Conservation (phyloP, 1,140 invertebrate species). For the Anoplolepis gracilipes region DNA sequence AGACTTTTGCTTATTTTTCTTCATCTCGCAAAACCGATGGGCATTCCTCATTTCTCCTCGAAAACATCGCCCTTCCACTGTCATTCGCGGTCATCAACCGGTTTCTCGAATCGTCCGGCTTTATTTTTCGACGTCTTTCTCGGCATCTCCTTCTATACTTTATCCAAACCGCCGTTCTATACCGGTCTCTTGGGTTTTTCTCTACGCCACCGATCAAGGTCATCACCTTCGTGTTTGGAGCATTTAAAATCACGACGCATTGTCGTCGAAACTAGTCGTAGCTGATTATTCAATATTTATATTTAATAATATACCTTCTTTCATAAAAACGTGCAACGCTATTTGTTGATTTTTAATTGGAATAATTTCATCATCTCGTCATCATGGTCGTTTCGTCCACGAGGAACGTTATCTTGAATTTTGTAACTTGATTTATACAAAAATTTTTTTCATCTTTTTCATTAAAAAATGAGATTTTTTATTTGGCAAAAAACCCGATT, state of each 20-base stretch:
- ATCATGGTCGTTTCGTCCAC: neutral
- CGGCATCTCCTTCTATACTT: neutral
- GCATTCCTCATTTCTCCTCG: constrained; percentile 9
- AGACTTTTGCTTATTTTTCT: constrained; percentile 1
- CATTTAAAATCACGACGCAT: neutral
- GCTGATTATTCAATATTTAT: neutral
- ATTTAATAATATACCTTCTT: neutral
- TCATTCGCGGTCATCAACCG: constrained; percentile 59
- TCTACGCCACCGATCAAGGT: constrained; percentile 20
- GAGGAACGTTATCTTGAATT: neutral
- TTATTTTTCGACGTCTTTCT: constrained; percentile 53
- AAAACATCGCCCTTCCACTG: constrained; percentile 11
- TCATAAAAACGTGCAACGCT: neutral
- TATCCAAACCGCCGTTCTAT: neutral
- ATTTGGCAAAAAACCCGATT: neutral
- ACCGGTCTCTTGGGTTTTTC: constrained; percentile 31
- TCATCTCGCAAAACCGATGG: neutral
- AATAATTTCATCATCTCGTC: neutral
- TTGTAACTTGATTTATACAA: neutral
- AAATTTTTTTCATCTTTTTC: neutral
- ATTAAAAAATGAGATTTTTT: neutral
- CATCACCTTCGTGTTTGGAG: constrained; percentile 3
- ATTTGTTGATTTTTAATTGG: neutral
- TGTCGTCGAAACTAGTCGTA: neutral
- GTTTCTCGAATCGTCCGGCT: constrained; percentile 55